Base-by-base conservation (phyloP, 2,113 vertebrate genomes). In the Pampusana beccarii region DNA sequence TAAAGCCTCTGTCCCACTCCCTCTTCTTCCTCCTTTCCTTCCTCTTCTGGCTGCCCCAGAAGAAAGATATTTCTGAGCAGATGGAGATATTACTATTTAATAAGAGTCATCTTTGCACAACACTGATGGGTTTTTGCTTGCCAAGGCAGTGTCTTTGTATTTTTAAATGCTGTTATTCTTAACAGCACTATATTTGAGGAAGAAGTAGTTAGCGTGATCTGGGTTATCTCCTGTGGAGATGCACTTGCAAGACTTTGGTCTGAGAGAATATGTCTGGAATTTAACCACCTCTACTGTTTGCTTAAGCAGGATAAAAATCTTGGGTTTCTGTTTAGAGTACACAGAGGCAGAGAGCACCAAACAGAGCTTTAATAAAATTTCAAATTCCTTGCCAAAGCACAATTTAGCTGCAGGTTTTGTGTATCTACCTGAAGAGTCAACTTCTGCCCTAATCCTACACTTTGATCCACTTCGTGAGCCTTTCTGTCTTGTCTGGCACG, bases 241-340 rank as follows among this genome's bases (percentile, higher is more conserved):
- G 29, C 2, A 21, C 23, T 64, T 61, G 70, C 0, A 8, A 64
- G 75, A 54, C 33, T 83, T 54, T 16, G n/a, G 51, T 70, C 79
- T 73, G 67, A 72, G 65, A 64, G 78, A 86, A 69, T 40, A 70
- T 86, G 23, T 50, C 33, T 80, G 46, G 46, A 81, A 80, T 87
- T 90, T 66, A 83, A 84, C 91, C 72, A 26, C 16, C 34, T 64
- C 44, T 65, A 31, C 36, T 44, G 34, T 65, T 92, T 90, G 29
- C 57, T 86, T 81, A 80, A 83, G 50, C 67, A 48, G 31, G 79
- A 95, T 95, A 74, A 46, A 86, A 93, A 79, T 86, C 54, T 80
- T 33, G 62, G 25, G 62, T 70, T 86, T 95, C 71, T 92, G n/a
- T 78, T 80, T 61, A 18, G 53, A 70, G 46, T 28, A 61, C 65